A percentile compares a stretch with the other conserved stretches of the same genome.
Conservation (phyloP, 2,888 invertebrate species). For the Scaptomyza flava region DNA sequence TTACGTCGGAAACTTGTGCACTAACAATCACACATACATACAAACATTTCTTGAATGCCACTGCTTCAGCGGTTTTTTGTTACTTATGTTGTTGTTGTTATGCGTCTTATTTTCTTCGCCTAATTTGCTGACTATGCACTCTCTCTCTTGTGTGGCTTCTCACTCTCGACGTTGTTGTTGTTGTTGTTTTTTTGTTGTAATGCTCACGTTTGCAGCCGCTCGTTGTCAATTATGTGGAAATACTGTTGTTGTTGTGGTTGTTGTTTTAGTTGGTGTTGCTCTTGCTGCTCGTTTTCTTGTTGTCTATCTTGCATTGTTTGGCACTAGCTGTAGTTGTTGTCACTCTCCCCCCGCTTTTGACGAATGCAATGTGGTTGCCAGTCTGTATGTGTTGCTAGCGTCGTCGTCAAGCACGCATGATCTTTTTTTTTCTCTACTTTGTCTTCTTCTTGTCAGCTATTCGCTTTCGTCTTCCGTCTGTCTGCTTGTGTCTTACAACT, state of each 20-base stretch:
- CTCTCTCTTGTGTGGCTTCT: constrained; percentile 52
- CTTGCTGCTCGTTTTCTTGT: constrained; percentile 26
- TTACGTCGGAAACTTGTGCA: constrained; percentile 22
- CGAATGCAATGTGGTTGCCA: constrained; percentile 13
- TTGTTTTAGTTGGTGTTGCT: constrained; percentile 13
- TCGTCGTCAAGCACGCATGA: constrained; percentile 58
- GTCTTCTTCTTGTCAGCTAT: constrained; percentile 55
- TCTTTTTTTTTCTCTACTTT: constrained; percentile 50
- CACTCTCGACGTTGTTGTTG: constrained; percentile 3
- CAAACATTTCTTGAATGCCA: constrained; percentile 7
- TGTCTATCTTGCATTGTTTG: constrained; percentile 57
- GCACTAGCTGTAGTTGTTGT: constrained; percentile 55
- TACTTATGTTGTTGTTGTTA: constrained; percentile 26
- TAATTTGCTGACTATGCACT: constrained; percentile 23
- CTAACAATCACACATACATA: background rate
- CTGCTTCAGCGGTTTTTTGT: constrained; percentile 3
- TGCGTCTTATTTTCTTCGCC: constrained; percentile 35
- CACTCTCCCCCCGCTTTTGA: constrained; percentile 20
- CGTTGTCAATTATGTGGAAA: constrained; percentile 60
- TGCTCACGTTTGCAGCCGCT: constrained; percentile 52
- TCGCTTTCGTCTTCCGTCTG: constrained; percentile 41
- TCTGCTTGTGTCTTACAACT: constrained; percentile 15
- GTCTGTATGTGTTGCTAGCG: constrained; percentile 38
- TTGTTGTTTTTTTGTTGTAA: constrained; percentile 30
- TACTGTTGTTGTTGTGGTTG: constrained; percentile 32